phyloP scores from a whole-genome alignment of 2,797 vertebrate species.

The Labeo calbasu region DNA sequence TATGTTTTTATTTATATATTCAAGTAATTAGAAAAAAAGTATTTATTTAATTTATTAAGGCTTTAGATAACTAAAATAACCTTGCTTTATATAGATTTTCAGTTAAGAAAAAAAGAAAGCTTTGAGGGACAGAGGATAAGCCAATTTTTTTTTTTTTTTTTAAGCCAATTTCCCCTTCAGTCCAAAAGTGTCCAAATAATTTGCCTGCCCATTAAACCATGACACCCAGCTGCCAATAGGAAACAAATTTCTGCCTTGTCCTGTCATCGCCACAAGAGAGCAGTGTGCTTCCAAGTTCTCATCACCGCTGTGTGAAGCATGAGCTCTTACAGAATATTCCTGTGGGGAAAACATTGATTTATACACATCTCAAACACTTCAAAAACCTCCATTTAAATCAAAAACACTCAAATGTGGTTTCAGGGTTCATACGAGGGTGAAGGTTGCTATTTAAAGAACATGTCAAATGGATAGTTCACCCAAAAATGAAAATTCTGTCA shows the following conservation, averaged over 20 bases:
- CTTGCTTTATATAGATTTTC: neutral
- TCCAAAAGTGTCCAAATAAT: neutral
- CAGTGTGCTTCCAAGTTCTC: conserved; percentile 7
- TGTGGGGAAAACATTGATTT: neutral
- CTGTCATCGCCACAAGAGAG: conserved; percentile 39
- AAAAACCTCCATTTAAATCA: neutral
- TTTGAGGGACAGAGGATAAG: no score
- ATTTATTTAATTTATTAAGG: neutral
- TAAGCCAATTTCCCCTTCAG: neutral
- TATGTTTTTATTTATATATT: no score
- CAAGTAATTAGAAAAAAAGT: neutral
- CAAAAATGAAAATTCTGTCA: no score
- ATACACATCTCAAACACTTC: neutral
- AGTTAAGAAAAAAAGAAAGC: no score
- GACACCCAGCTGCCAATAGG: no score
- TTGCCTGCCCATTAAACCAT: neutral
- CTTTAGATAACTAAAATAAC: neutral
- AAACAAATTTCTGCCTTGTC: neutral
- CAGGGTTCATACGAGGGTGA: neutral
- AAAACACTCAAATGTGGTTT: neutral
- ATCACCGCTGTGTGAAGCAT: neutral
- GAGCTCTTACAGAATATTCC: neutral
- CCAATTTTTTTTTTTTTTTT: no score
- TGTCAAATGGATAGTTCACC: no score
- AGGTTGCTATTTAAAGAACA: neutral